Conservation (phyloP, 2,797 vertebrate species). For the Sciurus vulgaris region DNA sequence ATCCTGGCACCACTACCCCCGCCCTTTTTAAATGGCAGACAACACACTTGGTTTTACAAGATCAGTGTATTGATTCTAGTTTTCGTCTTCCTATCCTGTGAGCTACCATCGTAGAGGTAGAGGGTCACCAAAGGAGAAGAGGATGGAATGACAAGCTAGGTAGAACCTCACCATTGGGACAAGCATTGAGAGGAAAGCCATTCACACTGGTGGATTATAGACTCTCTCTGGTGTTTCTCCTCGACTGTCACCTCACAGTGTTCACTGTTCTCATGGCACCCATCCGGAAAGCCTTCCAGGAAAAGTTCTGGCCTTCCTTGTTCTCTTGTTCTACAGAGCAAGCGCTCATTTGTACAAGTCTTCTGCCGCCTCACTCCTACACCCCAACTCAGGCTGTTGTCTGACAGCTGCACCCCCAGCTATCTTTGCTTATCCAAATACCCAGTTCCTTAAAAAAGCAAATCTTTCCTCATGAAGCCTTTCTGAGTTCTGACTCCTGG, state of each 20-base stretch:
- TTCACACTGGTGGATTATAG: rapidly evolving
- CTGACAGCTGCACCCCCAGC: rapidly evolving
- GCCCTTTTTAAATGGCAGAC: neutral
- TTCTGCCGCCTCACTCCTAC: rapidly evolving
- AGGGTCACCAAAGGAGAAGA: too few species aligned
- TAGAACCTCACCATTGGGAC: rapidly evolving
- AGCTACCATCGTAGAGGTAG: rapidly evolving
- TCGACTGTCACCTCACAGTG: rapidly evolving
- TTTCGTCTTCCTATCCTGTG: neutral
- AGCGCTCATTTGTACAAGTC: rapidly evolving
- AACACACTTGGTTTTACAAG: rapidly evolving
- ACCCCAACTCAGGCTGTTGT: neutral
- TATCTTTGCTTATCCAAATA: neutral
- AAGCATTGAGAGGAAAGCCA: rapidly evolving
- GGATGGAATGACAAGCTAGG: neutral
- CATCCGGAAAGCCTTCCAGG: rapidly evolving
- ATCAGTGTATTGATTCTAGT: rapidly evolving
- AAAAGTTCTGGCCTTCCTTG: too few species aligned
- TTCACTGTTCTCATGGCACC: rapidly evolving
- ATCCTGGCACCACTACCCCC: rapidly evolving
- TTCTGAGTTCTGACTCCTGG: neutral
- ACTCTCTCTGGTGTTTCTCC: too few species aligned
- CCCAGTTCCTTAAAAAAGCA: rapidly evolving
- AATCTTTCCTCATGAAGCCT: rapidly evolving
- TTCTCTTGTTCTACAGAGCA: rapidly evolving